Base-by-base conservation (phyloP, 2,113 vertebrate genomes). In the Chitala chitala region DNA sequence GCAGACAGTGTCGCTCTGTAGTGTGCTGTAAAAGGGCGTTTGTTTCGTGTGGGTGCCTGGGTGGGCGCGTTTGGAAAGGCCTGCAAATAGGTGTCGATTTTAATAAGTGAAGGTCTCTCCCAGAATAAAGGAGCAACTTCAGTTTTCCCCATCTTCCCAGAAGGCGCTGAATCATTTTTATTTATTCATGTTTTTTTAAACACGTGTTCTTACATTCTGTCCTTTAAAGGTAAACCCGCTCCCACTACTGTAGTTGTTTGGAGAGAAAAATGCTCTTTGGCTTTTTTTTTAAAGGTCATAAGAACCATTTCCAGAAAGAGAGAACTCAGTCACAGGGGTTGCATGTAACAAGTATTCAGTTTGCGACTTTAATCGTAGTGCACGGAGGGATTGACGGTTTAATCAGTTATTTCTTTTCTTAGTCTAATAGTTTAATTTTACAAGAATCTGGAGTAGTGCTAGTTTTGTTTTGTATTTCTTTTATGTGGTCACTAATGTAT, bases 1-100 rank as follows among this genome's bases (percentile, higher is more conserved):
- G 84, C 87, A 90, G 92, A 92, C 92, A 88, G 86, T 92, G 79
- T 94, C 86, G 88, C 81, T 89, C 90, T 93, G 94, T 91, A 87
- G 86, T 78, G 63, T 86, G 82, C 82, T 87, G 79, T 90, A 89
- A 93, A 91, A 90, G 87, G 85, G 87, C 85, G 87, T 88, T 93
- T 90, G 89, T 94, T 87, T 86, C 75, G 75, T 84, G 82, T 82
- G 72, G 69, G 78, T 86, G 78, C 83, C 78, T 83, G 81, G 83
- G 86, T 89, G 87, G 92, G 89, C 81, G 87, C 86, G 87, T 86
- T 90, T 89, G 84, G 87, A 91, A 86, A 84, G 79, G 83, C 89
- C 87, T 89, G 86, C 81, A 90, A 93, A 82, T 91, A 91, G 92
- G 90, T 94, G 84, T 87, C 79, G 85, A 83, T 90, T 85, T 83